These are phyloP conservation scores for Lindbergichthys nudifrons DNA, from an alignment of 2,797 vertebrate species.

Conservation along the genomic window DNA sequence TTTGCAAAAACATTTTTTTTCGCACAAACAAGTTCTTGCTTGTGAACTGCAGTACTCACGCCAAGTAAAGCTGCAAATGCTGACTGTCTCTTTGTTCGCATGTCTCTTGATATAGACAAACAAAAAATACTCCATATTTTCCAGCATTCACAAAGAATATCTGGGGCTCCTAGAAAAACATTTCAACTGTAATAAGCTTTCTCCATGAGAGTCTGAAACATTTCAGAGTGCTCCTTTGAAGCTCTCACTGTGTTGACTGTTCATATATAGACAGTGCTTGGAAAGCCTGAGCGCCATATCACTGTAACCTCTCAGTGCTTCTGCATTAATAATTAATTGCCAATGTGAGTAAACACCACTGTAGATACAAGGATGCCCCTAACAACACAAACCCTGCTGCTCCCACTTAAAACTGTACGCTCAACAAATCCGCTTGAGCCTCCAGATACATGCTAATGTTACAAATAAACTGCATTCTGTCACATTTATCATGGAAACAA, in stretches of 20 bases:
- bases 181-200: slow-evolving; percentile 85
- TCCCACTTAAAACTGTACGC: slow-evolving; percentile 72
- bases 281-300: slow-evolving; percentile 79
- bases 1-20: slow-evolving; percentile 48
- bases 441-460: slow-evolving; percentile 56
- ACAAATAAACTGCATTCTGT: slow-evolving; percentile 21
- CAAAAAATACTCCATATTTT: slow-evolving; percentile 79
- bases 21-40: slow-evolving; percentile 66
- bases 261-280: slow-evolving; percentile 80
- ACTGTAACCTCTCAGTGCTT: slow-evolving; percentile 82
- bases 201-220: slow-evolving; percentile 77
- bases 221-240: slow-evolving; percentile 83
- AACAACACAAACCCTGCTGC: slow-evolving; percentile 74
- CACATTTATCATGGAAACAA: slow-evolving; percentile 22
- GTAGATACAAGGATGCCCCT: slow-evolving; percentile 81
- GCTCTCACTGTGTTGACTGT: slow-evolving; percentile 80
- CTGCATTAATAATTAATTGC: slow-evolving; percentile 85
- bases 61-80: slow-evolving; percentile 75
- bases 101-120: slow-evolving; percentile 82
- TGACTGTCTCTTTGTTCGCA: slow-evolving; percentile 81
- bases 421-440: slow-evolving; percentile 56
- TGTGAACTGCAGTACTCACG: slow-evolving; percentile 70
- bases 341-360: slow-evolving; percentile 84
- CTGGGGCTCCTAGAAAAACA: slow-evolving; percentile 81
- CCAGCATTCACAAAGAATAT: slow-evolving; percentile 82